A percentile compares a stretch with the other conserved stretches of the same genome.
These are phyloP conservation scores for Tipula unca DNA, from an alignment of 2,888 invertebrate species.

Conservation along the genomic window DNA sequence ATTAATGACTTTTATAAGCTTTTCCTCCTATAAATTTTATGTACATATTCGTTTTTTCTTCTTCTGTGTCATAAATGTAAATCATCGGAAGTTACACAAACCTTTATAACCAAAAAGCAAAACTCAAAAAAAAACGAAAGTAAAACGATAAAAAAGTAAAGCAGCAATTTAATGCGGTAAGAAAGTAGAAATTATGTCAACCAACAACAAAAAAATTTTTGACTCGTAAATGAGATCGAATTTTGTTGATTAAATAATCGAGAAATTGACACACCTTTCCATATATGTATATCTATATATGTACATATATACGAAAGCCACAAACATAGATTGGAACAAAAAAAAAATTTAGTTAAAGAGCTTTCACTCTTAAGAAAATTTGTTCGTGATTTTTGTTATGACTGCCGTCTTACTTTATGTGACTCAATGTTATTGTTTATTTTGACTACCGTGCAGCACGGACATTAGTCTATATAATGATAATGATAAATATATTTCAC, in stretches of 20 bases:
- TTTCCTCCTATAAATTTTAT: neutral
- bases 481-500: no score
- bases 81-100: neutral
- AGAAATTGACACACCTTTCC: neutral
- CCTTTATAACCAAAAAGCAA: neutral
- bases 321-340: neutral
- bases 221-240: neutral
- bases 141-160: slow-evolving; percentile 8
- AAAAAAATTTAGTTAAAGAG: neutral
- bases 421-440: neutral
- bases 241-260: neutral
- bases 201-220: neutral
- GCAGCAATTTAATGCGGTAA: neutral
- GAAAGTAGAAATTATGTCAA: neutral
- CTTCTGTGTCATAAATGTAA: neutral
- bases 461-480: no score
- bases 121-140: neutral
- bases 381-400: neutral
- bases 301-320: neutral
- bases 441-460: neutral
- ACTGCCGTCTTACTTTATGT: neutral
- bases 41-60: neutral
- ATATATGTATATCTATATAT: neutral
- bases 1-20: neutral
- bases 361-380: neutral